Conservation (phyloP, 2,797 vertebrate genomes). For the Hemitrygon akajei region DNA sequence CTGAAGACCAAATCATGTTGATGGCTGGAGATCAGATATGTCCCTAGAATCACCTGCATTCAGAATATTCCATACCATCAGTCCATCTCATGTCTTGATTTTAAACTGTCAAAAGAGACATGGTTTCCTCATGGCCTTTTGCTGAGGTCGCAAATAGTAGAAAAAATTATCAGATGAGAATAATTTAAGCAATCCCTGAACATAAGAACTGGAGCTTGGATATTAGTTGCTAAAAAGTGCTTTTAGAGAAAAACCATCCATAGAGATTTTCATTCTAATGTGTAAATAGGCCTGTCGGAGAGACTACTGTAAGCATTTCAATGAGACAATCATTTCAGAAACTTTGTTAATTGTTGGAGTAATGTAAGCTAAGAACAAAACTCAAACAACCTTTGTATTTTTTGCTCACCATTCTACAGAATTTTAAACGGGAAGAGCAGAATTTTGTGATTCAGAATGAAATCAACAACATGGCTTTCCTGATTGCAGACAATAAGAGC, state of each 20-base stretch:
- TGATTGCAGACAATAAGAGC: conserved; percentile 94
- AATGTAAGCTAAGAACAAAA: background rate
- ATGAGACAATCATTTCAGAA: background rate
- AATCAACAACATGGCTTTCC: conserved; percentile 97
- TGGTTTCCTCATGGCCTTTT: no score
- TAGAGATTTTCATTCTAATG: background rate
- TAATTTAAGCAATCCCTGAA: background rate
- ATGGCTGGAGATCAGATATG: no score
- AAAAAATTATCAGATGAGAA: background rate
- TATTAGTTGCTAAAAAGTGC: background rate
- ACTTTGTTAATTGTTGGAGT: background rate
- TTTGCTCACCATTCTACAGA: conserved; percentile 58
- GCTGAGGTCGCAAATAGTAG: background rate
- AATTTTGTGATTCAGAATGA: conserved; percentile 99
- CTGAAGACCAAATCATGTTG: no score
- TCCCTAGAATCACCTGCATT: no score
- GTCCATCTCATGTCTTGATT: no score
- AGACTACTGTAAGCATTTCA: background rate
- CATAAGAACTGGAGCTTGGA: background rate
- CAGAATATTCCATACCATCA: no score
- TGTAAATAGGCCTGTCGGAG: background rate
- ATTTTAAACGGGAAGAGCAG: conserved; percentile 98
- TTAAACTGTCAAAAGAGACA: no score
- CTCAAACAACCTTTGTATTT: background rate
- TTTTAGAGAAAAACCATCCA: background rate